Evolutionary conservation across 2,113 vertebrate genomes (phyloP), one percentile per base, ranked within the genome.

Genomic region (Tonatia bakeri): DNA sequence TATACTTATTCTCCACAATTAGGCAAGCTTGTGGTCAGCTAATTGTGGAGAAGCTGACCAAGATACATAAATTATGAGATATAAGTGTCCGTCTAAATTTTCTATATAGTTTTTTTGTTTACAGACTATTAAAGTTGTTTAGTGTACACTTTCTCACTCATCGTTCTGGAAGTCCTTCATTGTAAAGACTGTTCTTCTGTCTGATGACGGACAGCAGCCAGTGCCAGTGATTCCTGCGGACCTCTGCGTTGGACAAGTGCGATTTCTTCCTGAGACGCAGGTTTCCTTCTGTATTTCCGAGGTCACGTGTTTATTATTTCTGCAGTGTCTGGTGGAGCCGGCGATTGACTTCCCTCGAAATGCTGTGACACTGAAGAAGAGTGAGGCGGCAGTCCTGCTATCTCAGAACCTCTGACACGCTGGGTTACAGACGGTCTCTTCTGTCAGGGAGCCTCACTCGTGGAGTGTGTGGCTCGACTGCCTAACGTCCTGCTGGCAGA

Each of bases 231-330:
- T 98, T 98, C 99, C 84, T 98, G 98, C 26, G 99, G 98, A 96
- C 99, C 98, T 96, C 99, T 98, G 97, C 98, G 98, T 88, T 98
- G 98, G 96, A 99, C 98, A 84, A 90, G 98, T 80, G 98, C 98
- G 19, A 98, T 98, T 96, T 99, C 98, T 96, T 99, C 99, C 24
- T 94, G 96, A 81, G 98, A 97, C 43, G 98, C 69, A 31, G 65
- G 96, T 98, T 97, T 98, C 97, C 99, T 97, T 95, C 98, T 98
- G 70, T 99, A 99, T 95, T 99, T 99, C 92, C 98, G 98, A 97
- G 98, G 98, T 90, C 99, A 97, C 59, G 96, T 96, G 97, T 97
- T 98, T 93, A 98, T 65, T 96, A 99, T 91, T 86, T 98, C 98
- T 91, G 97, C 96, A 76, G 98, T 98, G 84, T 99, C 98, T 88